A percentile compares a stretch with the other conserved stretches of the same genome.
phyloP scores from a whole-genome alignment of 2,113 vertebrate genomes.

The Dunckerocampus dactyliophorus region DNA sequence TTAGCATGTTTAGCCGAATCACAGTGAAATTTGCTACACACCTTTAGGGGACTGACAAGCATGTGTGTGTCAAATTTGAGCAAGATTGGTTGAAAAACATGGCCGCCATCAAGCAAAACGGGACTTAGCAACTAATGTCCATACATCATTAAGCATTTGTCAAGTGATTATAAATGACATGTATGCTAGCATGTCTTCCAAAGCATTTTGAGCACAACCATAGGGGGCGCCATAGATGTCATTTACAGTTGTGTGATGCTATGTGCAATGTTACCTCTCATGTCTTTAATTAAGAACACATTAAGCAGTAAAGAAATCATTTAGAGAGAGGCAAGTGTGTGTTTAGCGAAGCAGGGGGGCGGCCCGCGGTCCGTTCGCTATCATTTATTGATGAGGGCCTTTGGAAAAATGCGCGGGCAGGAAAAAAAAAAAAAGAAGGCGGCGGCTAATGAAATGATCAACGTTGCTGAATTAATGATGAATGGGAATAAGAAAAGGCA shows the following conservation, averaged over 20 bases:
- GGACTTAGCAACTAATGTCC: no score
- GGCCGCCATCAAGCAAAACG: no score
- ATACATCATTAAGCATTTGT: no score
- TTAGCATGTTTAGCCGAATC: no score
- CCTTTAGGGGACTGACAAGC: no score
- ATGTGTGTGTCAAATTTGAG: no score
- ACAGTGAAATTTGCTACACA: no score
- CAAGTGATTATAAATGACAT: no score
- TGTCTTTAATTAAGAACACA: slow-evolving; percentile 10
- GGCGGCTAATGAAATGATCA: slow-evolving; percentile 95
- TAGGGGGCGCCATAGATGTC: no score
- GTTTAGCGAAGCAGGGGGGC: slow-evolving; percentile 72
- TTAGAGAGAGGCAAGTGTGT: slow-evolving; percentile 52
- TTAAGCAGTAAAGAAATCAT: slow-evolving; percentile 25
- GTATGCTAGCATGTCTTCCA: no score
- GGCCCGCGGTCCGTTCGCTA: slow-evolving; percentile 80
- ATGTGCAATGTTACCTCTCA: neutral
- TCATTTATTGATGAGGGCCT: slow-evolving; percentile 93
- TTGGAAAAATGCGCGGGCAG: slow-evolving; percentile 65
- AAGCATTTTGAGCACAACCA: no score
- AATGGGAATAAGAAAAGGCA: slow-evolving; percentile 91
- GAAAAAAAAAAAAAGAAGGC: neutral
- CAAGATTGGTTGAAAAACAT: no score
- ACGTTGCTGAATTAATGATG: slow-evolving; percentile 99
- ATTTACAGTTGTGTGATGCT: neutral